Percentiles rank a stretch among this genome's conserved stretches.
Conservation (phyloP, 2,113 vertebrate genomes). For the Copsychus sechellarum region DNA sequence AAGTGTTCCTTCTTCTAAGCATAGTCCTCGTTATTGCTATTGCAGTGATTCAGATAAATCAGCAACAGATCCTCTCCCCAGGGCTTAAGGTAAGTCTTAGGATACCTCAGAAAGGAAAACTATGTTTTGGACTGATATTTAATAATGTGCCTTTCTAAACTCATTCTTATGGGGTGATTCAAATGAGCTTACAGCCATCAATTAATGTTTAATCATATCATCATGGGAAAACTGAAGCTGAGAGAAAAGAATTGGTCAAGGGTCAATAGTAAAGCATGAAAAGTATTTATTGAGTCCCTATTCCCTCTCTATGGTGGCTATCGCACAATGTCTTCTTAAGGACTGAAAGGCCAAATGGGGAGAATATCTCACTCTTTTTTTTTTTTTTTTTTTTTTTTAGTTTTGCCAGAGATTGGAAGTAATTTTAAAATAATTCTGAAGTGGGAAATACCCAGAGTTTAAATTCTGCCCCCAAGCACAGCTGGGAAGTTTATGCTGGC, state of each 20-base stretch:
- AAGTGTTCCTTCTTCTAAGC: constrained; percentile 81
- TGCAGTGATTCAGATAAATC: constrained; percentile 83
- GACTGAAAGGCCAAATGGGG: background rate
- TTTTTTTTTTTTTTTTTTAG: background rate
- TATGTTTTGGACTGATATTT: background rate
- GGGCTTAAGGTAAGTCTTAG: constrained; percentile 80
- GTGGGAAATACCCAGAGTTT: background rate
- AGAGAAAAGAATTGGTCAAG: background rate
- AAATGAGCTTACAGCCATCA: background rate
- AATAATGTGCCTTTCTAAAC: background rate
- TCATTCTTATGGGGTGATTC: background rate
- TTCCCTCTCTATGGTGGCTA: background rate
- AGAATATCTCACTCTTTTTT: background rate
- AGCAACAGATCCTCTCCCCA: constrained; percentile 73
- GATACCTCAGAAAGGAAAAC: background rate
- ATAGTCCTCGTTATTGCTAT: constrained; percentile 84
- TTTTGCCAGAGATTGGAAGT: background rate
- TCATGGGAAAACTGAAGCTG: background rate
- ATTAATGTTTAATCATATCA: background rate
- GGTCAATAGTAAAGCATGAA: background rate
- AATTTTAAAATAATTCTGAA: background rate
- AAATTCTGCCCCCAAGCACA: background rate
- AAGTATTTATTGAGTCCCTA: background rate
- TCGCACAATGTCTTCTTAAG: background rate
- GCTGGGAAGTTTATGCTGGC: background rate